phyloP scores from a whole-genome alignment of 2,113 vertebrate genomes.

The Tiliqua scincoides region DNA sequence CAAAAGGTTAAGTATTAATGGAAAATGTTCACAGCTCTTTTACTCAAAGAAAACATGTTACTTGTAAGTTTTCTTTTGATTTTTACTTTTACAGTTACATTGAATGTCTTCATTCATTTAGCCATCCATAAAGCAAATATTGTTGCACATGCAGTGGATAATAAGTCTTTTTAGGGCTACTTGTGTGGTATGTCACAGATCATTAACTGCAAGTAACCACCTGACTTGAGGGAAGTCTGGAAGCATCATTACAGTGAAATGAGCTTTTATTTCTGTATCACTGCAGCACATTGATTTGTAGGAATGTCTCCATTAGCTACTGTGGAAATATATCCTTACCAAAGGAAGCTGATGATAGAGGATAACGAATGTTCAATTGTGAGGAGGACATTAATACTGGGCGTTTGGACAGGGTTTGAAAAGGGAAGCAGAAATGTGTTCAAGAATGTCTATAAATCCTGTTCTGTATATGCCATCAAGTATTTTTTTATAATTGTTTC shows the following conservation, averaged over 20 bases:
- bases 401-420: constrained; percentile 48
- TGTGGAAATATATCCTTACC: constrained; percentile 77
- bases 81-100: constrained; percentile 90
- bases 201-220: constrained; percentile 95
- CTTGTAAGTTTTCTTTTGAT: constrained; percentile 89
- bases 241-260: constrained; percentile 93
- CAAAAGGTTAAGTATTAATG: constrained; percentile 90
- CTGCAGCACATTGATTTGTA: constrained; percentile 88
- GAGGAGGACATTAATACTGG: constrained; percentile 51
- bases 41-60: constrained; percentile 85
- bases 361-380: constrained; percentile 60
- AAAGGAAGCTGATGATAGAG: constrained; percentile 71
- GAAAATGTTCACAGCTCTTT: constrained; percentile 87
- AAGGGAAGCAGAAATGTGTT: constrained; percentile 45
- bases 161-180: constrained; percentile 95
- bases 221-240: constrained; percentile 93
- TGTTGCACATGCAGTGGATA: constrained; percentile 98
- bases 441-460: constrained; percentile 31
- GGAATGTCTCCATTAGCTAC: constrained; percentile 86
- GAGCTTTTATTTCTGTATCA: constrained; percentile 89
- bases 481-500: constrained; percentile 27
- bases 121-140: constrained; percentile 99
- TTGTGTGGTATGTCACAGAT: constrained; percentile 99
- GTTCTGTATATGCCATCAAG: constrained; percentile 11
- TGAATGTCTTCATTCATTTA: constrained; percentile 99